phyloP scores from a whole-genome alignment of 2,888 invertebrate genomes.

The Hipparchia semele region DNA sequence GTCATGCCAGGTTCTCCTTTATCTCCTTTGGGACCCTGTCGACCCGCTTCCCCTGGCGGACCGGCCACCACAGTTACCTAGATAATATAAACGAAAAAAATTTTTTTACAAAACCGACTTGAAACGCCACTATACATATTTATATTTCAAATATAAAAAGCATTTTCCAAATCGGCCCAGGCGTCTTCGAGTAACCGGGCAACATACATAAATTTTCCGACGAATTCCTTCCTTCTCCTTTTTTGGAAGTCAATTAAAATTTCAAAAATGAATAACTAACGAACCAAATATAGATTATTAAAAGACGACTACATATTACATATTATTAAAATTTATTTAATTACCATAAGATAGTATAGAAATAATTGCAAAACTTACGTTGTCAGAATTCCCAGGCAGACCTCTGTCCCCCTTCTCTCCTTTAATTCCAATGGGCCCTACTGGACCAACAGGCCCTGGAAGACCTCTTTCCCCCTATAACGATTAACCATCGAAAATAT shows the following conservation, averaged over 20 bases:
- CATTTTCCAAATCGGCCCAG: no score
- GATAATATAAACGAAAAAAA: no score
- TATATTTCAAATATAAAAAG: no score
- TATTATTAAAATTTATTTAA: no score
- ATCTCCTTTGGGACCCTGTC: slow-evolving; percentile 58
- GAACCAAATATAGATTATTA: no score
- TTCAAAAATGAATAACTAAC: not conserved
- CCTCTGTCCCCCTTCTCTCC: slow-evolving; percentile 77
- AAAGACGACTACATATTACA: no score
- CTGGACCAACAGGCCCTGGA: slow-evolving; percentile 52
- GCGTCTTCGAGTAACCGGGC: no score
- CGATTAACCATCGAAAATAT: slow-evolving; percentile 5
- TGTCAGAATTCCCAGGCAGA: slow-evolving; percentile 58
- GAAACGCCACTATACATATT: no score
- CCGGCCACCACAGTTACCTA: slow-evolving; percentile 53
- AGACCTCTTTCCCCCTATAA: slow-evolving; percentile 64
- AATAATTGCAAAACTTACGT: slow-evolving; percentile 51
- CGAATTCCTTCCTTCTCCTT: no score
- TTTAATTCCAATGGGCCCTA: slow-evolving; percentile 55
- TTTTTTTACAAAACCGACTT: no score
- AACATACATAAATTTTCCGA: no score
- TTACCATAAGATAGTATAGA: not conserved
- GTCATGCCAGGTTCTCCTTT: slow-evolving; percentile 63
- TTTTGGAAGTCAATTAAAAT: slow-evolving; percentile 13
- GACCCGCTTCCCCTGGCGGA: slow-evolving; percentile 54